phyloP scores from a whole-genome alignment of 2,888 invertebrate genomes.

The Eremobia ochroleuca region DNA sequence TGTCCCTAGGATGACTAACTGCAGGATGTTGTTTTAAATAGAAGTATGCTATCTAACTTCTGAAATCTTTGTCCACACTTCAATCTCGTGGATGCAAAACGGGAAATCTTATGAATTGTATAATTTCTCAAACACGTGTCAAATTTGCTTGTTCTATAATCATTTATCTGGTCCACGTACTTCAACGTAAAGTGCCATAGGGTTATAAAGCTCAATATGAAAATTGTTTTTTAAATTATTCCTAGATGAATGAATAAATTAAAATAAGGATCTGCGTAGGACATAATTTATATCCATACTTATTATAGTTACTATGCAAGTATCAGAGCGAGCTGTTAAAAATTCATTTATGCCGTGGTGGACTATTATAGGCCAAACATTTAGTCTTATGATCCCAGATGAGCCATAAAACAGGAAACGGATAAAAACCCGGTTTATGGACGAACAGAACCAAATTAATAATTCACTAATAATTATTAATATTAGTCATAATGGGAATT shows the following conservation, averaged over 20 bases:
- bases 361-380: neutral
- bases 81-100: neutral
- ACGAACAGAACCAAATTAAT: conserved; percentile 10
- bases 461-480: conserved; percentile 14
- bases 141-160: neutral
- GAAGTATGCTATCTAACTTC: neutral
- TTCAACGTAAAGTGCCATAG: neutral
- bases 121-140: conserved; percentile 17
- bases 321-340: neutral
- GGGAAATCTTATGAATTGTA: neutral
- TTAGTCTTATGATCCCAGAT: neutral
- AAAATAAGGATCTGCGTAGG: neutral
- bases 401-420: neutral
- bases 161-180: neutral
- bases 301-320: neutral
- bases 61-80: neutral
- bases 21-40: neutral
- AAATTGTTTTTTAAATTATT: neutral
- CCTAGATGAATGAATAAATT: neutral
- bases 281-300: neutral
- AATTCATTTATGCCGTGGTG: neutral
- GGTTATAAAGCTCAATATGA: neutral
- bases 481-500: neutral
- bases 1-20: neutral
- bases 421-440: neutral